Base-by-base conservation (phyloP, 2,888 invertebrate species). In the Tetranychus truncatus region DNA sequence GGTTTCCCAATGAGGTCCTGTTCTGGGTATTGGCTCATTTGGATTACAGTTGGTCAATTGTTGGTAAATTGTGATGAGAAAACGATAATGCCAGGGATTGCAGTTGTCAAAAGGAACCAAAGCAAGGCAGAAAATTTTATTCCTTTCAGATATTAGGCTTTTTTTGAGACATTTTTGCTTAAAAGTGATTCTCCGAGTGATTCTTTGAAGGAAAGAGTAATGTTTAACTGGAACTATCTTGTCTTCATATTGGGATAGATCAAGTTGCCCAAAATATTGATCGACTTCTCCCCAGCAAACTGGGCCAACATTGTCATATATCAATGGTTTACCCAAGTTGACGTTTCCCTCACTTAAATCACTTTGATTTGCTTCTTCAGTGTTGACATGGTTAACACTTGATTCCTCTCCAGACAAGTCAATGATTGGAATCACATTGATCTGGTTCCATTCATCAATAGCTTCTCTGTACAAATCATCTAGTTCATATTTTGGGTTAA, bases 1-100 rank as follows among this genome's bases (percentile, higher is more conserved):
- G 71, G 82, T 82, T 79, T 86, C 86, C 86, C 86, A 86, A 79
- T 86, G 86, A 71, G 80, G 79, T 11, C 86, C 86, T 80, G 81
- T 83, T 34, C 84, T 80, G 15, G 83, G 82, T 79, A 84, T 84
- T 78, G 84, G 84, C 76, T 55, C 15, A 3, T 55, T 55, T 55
- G 9, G 11, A 55, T 15, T 9, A 55, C 15, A 15, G 15, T 55
- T 55, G 20, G 84, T 85, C 69, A 86, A 79, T 77, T 81, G 80
- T 74, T 82, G 82, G 80, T 84, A 85, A 11, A 85, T 81, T 6
- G 85, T 85, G 79, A 83, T 83, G 73, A 86, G 80, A 75, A 84
- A 83, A 78, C 82, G 81, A 24, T 81, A 79, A 78, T 86, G 85
- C 15, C 83, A 77, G 4, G 79, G 75, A 75, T 84, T 81, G 3